Evolutionary conservation across 2,113 vertebrate genomes (phyloP).

Genomic region (Chloroceryle aenea): DNA sequence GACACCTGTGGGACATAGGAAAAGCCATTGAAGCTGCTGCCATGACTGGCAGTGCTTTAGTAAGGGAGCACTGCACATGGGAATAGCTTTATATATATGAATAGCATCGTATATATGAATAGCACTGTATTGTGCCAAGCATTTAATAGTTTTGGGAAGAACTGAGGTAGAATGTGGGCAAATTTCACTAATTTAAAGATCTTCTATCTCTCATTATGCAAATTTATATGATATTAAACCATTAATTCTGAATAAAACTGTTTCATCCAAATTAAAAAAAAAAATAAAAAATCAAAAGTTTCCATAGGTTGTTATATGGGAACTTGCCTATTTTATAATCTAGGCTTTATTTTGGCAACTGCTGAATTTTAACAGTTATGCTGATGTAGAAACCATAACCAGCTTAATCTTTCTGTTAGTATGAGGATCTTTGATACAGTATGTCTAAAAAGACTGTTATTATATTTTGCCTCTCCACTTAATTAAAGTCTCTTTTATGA

Average conservation of each 20-base stretch:
- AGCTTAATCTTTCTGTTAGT: background rate
- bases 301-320: background rate
- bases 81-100: background rate
- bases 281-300: background rate
- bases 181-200: background rate
- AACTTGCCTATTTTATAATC: background rate
- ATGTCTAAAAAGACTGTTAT: slow-evolving; percentile 18
- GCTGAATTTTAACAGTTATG: background rate
- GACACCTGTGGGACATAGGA: background rate
- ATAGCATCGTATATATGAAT: background rate
- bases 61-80: background rate
- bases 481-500: slow-evolving; percentile 59
- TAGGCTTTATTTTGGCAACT: background rate
- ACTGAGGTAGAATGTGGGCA: background rate
- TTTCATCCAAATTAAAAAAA: background rate
- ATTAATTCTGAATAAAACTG: background rate
- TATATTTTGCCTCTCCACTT: slow-evolving; percentile 24
- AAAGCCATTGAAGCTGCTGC: background rate
- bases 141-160: background rate
- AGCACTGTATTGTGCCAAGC: background rate
- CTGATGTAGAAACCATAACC: background rate
- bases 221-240: background rate
- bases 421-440: background rate
- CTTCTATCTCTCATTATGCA: background rate
- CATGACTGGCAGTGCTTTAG: background rate